A percentile compares a stretch with the other conserved stretches of the same genome.
These are phyloP conservation scores for Sarcophaga subvicina DNA, from an alignment of 2,888 invertebrate genomes.

Conservation along the genomic window DNA sequence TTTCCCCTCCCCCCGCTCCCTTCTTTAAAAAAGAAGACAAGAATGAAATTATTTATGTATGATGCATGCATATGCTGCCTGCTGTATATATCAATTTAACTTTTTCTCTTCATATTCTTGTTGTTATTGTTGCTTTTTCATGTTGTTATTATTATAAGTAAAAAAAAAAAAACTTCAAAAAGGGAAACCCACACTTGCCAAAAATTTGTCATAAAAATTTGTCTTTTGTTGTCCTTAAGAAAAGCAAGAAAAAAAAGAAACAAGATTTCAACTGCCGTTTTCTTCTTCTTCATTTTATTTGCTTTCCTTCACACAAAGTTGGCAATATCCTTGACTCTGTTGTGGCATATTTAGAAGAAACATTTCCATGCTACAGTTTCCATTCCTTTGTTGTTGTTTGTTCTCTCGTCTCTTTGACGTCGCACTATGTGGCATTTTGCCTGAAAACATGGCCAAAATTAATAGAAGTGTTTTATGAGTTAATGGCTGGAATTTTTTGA, in stretches of 20 bases:
- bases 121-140: too few species aligned
- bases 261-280: not conserved
- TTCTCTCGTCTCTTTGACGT: not conserved
- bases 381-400: not conserved
- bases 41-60: too few species aligned
- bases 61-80: too few species aligned
- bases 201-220: conserved; percentile 56
- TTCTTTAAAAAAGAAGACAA: too few species aligned
- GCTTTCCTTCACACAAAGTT: not conserved
- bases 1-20: too few species aligned
- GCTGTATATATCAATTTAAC: too few species aligned
- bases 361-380: not conserved
- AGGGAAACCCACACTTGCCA: conserved; percentile 52
- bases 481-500: too few species aligned
- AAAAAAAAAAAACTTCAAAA: not conserved
- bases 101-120: too few species aligned
- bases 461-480: too few species aligned
- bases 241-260: not conserved
- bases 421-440: too few species aligned
- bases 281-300: not conserved
- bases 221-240: conserved; percentile 26
- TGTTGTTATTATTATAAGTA: not conserved
- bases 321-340: conserved; percentile 43
- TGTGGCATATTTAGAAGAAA: conserved; percentile 17
- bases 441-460: too few species aligned